These are phyloP conservation scores for Platynereis dumerilii DNA, from an alignment of 2,888 invertebrate genomes.

Conservation along the genomic window DNA sequence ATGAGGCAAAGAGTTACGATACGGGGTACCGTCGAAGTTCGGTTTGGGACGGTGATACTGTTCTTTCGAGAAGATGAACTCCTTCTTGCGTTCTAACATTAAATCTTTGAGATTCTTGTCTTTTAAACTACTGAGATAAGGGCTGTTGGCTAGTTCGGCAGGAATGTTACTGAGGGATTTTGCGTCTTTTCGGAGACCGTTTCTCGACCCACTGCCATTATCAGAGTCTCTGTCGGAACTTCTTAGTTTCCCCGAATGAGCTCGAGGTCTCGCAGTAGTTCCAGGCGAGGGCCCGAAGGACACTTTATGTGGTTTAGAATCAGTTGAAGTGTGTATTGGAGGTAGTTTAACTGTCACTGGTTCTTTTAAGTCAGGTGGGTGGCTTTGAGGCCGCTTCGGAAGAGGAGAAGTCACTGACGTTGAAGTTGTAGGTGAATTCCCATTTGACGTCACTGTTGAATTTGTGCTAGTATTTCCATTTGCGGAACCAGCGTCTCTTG, in stretches of 20 bases:
- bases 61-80: not conserved
- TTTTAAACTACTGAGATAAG: slow-evolving; percentile 7
- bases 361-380: too few species aligned
- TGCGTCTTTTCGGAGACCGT: too few species aligned
- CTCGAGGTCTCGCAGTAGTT: not conserved
- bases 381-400: too few species aligned
- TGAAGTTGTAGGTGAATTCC: too few species aligned
- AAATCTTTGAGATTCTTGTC: not conserved
- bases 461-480: too few species aligned
- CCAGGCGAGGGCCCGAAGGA: not conserved
- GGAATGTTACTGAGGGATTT: not conserved
- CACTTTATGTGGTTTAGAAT: not conserved
- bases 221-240: not conserved
- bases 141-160: slow-evolving; percentile 20
- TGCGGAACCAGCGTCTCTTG: too few species aligned
- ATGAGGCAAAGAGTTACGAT: not conserved
- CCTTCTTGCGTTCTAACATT: not conserved
- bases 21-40: not conserved
- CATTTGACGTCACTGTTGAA: not conserved
- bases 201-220: not conserved
- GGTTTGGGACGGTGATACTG: not conserved
- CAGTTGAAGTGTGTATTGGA: too few species aligned
- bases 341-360: too few species aligned
- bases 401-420: too few species aligned
- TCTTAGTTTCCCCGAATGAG: not conserved